Base-by-base conservation (phyloP, 2,888 invertebrate genomes). In the Protonemura montana region DNA sequence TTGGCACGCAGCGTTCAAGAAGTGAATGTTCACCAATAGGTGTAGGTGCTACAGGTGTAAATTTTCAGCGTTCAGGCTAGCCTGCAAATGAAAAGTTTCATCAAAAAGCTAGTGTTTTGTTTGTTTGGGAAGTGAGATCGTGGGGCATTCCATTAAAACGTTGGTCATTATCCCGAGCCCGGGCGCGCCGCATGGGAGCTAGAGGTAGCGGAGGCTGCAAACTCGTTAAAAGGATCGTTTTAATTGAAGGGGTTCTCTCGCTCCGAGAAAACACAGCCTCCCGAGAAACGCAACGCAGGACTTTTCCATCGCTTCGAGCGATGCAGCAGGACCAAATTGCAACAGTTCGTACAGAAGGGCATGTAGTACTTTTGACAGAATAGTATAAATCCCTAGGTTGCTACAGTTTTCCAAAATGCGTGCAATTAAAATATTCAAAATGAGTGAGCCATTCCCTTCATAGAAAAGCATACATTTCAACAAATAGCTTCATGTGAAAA, bases 181-280 rank as follows among this genome's bases (percentile, higher is more conserved):
- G 6, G 59, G 59, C 13, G 16, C 59, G 59, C 59, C 3, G 59
- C 59, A 59, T 59, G 59, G 59, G 59, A 59, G 59, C 59, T 35
- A 13, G 59, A 59, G 59, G 59, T 59, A 59, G 59, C 59, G n/a
- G n/a, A n/a, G n/a, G n/a, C n/a, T n/a, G 59, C 59, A 59, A 59
- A 59, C 59, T 59, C 59, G 59, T 59, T 59, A 59, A 59, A 59
- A 59, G 59, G 59, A 59, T 59, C 59, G 13, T 59, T 59, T 59
- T 59, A 59, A 59, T 59, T 59, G 59, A 59, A 59, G 59, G 35
- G 59, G 59, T 59, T 59, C 13, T 10, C 59, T 59, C 13, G 13
- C 41, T 41, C 41, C 13, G 59, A 59, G 59, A 35, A 35, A 35
- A 59, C 59, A 1, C 59, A 59, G 59, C 59, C 59, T 59, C 59